Percentiles rank a stretch among this genome's conserved stretches.
phyloP scores from a whole-genome alignment of 53 echinoderm and acorn worm species.

The Holothuria leucospilota region DNA sequence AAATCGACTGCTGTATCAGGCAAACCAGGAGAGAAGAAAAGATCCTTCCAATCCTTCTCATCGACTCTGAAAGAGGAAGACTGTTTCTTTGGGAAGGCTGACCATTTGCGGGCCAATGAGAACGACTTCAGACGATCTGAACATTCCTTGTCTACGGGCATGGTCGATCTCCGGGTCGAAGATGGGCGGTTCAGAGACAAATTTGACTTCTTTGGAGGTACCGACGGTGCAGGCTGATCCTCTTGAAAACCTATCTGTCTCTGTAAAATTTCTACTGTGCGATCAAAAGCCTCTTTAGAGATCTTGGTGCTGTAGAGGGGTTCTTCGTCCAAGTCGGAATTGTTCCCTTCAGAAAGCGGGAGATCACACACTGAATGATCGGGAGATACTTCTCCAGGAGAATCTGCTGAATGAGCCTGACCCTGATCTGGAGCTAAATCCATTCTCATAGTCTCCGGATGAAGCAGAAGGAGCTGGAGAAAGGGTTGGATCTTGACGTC shows the following conservation, averaged over 20 bases:
- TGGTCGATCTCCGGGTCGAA: background rate
- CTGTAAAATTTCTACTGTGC: background rate
- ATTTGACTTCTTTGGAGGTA: background rate
- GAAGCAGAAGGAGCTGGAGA: too few species aligned
- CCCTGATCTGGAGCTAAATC: background rate
- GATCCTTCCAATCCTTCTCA: too few species aligned
- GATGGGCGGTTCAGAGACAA: background rate
- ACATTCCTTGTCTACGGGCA: background rate
- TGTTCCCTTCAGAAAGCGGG: background rate
- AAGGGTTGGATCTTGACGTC: background rate
- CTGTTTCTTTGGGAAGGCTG: background rate
- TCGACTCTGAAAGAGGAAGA: background rate
- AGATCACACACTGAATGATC: background rate
- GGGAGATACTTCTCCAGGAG: slow-evolving; percentile 3
- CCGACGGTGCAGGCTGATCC: background rate
- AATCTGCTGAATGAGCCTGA: background rate
- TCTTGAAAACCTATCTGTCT: background rate
- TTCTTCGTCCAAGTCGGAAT: background rate
- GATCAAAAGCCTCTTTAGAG: too few species aligned
- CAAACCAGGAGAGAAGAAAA: background rate
- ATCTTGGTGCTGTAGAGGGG: too few species aligned
- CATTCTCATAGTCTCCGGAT: background rate
- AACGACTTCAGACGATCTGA: background rate
- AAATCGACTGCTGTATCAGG: too few species aligned
- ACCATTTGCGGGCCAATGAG: too few species aligned